A percentile compares a stretch with the other conserved stretches of the same genome.
These are phyloP conservation scores for Craterocephalus amniculus DNA, from an alignment of 2,797 vertebrate genomes.

Conservation along the genomic window DNA sequence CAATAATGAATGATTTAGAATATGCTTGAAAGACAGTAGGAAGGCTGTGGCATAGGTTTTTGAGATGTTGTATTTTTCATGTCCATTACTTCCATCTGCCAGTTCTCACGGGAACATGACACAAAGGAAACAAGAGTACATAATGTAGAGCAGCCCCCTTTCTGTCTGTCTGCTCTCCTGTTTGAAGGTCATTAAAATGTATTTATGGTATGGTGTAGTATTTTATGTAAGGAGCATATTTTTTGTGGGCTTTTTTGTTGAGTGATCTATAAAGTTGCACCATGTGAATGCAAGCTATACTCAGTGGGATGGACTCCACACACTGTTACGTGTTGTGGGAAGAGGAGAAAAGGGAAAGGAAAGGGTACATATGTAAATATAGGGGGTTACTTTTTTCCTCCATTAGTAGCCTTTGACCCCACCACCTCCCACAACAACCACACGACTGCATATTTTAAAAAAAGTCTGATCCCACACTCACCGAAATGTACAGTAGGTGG, in stretches of 20 bases:
- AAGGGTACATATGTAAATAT: conserved; percentile 5
- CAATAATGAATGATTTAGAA: conserved; percentile 74
- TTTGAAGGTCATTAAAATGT: conserved; percentile 46
- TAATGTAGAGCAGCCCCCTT: neutral
- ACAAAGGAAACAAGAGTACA: conserved; percentile 42
- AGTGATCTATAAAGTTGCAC: conserved; percentile 33
- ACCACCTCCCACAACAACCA: conserved; percentile 23
- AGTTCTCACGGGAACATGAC: conserved; percentile 44
- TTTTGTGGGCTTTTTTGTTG: neutral
- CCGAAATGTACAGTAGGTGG: conserved; percentile 1
- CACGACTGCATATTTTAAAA: conserved; percentile 35
- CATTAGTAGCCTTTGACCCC: conserved; percentile 68
- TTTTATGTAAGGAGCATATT: conserved; percentile 11
- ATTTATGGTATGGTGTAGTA: conserved; percentile 31
- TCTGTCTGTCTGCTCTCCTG: conserved; percentile 29
- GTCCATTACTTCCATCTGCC: conserved; percentile 71
- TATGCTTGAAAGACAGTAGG: conserved; percentile 67
- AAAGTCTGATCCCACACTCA: neutral
- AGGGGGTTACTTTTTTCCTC: conserved; percentile 43
- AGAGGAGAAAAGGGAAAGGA: conserved; percentile 4
- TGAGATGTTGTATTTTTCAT: conserved; percentile 76
- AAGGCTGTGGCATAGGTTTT: conserved; percentile 67
- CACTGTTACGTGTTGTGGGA: conserved; percentile 15
- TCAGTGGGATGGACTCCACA: conserved; percentile 13
- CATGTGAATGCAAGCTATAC: conserved; percentile 50